Evolutionary conservation across 2,113 vertebrate species (phyloP), one percentile per base, ranked within the genome.

Genomic region (Nycticorax nycticorax): DNA sequence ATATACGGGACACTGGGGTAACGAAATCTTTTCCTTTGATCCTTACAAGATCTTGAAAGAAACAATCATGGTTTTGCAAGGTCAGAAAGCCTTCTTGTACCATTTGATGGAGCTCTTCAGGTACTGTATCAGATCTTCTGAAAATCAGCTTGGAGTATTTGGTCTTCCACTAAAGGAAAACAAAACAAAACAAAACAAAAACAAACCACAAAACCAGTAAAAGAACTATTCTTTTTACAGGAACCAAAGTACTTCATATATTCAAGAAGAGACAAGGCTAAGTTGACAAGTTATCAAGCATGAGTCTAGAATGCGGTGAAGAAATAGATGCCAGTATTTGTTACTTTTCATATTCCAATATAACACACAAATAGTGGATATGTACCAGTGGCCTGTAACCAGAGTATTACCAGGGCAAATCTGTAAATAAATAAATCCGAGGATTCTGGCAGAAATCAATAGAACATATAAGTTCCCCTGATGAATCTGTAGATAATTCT

Each of bases 11-110:
- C 56, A 99, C 99, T 0, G 99, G 98, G 3, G 99, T 99, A 96
- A 99, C 97, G 35, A 99, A 96, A 72, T 99, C 99, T 86, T 99
- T 99, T 83, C 98, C 99, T 74, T 99, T 99, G 92, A 99, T 98
- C 37, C 99, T 98, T 13, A 99, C 99, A 95, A 99, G 97, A 95
- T 99, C 99, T 94, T 98, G 98, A 90, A 99, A 98, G 68, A 99
- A 98, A 96, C 99, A 99, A 92, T 97, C 96, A 4, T 98, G 98
- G 24, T 98, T 96, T 57, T 95, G 97, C 67, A 99, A 96, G 19
- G 98, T 97, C 89, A 98, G 97, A 76, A 99, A 98, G 60, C 98
- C 98, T 15, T 98, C 97, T 72, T 99, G 99, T 26, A 99, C 99
- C 12, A 96, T 97, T 11, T 95, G 92, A 68, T 99, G 99, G 60